phyloP scores from a whole-genome alignment of 2,797 vertebrate species.

The Leptodactylus fallax region DNA sequence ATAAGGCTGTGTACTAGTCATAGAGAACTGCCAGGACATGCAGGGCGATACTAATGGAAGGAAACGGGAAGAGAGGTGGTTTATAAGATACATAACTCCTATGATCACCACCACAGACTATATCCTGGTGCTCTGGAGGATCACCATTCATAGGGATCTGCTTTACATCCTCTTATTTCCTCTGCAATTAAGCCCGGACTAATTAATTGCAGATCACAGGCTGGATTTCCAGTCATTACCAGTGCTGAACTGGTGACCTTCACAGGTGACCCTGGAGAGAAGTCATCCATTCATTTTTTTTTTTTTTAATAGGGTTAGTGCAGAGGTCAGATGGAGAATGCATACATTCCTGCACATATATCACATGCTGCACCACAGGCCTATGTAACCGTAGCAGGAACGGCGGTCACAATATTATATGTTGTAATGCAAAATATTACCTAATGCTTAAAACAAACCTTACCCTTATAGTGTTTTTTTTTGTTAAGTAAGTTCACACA shows the following conservation, averaged over 20 bases:
- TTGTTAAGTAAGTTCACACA: too few species aligned
- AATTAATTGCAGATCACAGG: slow-evolving; percentile 59
- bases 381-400: too few species aligned
- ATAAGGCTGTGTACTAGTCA: not conserved
- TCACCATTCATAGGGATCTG: slow-evolving; percentile 1
- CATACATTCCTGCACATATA: slow-evolving; percentile 52
- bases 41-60: not conserved
- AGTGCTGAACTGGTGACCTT: slow-evolving; percentile 46
- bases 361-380: not conserved
- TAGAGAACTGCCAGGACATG: slow-evolving; percentile 31
- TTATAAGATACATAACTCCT: not conserved
- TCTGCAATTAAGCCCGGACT: slow-evolving; percentile 43
- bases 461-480: too few species aligned
- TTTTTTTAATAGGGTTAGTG: slow-evolving; percentile 53
- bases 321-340: slow-evolving; percentile 48
- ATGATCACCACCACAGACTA: not conserved
- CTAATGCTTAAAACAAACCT: too few species aligned
- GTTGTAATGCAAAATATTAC: too few species aligned
- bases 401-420: too few species aligned
- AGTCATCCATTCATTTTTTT: slow-evolving; percentile 53
- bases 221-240: slow-evolving; percentile 37
- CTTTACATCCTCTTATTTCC: slow-evolving; percentile 27
- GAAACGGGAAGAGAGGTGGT: not conserved
- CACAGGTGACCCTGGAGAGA: slow-evolving; percentile 48
- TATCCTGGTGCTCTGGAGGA: not conserved